Percentiles rank a stretch among this genome's conserved stretches.
These are phyloP conservation scores for Periophthalmus modestus DNA, from an alignment of 2,113 vertebrate species.

Conservation along the genomic window DNA sequence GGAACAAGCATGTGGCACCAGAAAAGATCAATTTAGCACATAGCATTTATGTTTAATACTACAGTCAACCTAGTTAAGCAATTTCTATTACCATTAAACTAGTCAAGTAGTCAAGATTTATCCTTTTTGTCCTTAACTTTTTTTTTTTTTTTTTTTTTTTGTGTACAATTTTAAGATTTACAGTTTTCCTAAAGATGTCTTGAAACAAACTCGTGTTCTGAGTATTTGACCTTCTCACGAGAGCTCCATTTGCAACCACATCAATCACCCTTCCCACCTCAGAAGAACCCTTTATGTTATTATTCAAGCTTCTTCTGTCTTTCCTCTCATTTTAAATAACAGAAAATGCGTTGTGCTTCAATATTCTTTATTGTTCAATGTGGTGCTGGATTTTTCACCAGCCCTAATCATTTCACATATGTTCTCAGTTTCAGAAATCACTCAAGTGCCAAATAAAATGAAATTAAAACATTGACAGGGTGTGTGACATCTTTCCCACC, in stretches of 20 bases:
- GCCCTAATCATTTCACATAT: slow-evolving; percentile 46
- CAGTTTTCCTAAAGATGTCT: background rate
- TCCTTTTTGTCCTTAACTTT: background rate
- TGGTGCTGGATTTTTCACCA: slow-evolving; percentile 65
- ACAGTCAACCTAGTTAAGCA: background rate
- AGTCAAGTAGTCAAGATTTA: background rate
- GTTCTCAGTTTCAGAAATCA: slow-evolving; percentile 63
- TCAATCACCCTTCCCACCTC: background rate
- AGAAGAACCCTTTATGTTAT: background rate
- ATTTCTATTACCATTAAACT: background rate
- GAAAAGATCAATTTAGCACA: too few relatives aligned
- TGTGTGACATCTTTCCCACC: slow-evolving; percentile 25
- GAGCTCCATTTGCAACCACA: slow-evolving; percentile 2
- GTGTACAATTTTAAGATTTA: too few relatives aligned
- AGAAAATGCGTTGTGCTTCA: slow-evolving; percentile 68
- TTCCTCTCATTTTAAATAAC: slow-evolving; percentile 36
- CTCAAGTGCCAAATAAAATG: slow-evolving; percentile 76
- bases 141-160: too few relatives aligned
- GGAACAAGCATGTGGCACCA: background rate
- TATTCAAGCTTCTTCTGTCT: background rate
- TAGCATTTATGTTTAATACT: background rate
- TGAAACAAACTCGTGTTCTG: background rate
- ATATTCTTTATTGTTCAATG: slow-evolving; percentile 77
- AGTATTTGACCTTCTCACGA: background rate
- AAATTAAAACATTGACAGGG: slow-evolving; percentile 57